Conservation (phyloP, 2,888 invertebrate genomes). For the Cordilura impudica region DNA sequence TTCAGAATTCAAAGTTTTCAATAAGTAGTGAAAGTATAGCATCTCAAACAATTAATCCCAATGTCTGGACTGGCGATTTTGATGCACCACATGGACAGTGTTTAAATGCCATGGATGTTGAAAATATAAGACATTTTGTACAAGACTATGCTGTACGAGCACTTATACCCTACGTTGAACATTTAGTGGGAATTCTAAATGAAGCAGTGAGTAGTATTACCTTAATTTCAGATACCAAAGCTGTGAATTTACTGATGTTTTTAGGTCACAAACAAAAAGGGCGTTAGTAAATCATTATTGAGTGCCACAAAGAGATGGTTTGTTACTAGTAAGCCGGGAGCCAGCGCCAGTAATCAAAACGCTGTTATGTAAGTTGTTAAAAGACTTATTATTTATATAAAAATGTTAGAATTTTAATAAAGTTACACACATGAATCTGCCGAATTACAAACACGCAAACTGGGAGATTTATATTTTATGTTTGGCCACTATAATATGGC, state of each 20-base stretch:
- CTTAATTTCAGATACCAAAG: no score
- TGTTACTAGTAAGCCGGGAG: constrained; percentile 91
- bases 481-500: constrained; percentile 95
- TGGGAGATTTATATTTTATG: constrained; percentile 97
- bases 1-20: constrained; percentile 77
- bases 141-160: constrained; percentile 92
- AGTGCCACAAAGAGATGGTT: constrained; percentile 98
- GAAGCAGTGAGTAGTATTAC: constrained; percentile 83
- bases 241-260: no score
- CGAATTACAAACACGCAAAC: constrained; percentile 93
- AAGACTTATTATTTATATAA: background rate
- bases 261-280: constrained; percentile 90
- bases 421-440: constrained; percentile 90
- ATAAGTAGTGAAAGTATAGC: constrained; percentile 82
- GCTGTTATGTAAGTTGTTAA: constrained; percentile 87
- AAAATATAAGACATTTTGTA: constrained; percentile 89
- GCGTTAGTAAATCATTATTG: constrained; percentile 93
- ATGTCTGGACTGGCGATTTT: constrained; percentile 80
- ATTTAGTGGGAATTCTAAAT: constrained; percentile 87
- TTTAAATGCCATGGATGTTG: constrained; percentile 89
- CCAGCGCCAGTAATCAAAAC: constrained; percentile 83
- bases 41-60: constrained; percentile 78
- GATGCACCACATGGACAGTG: constrained; percentile 84
- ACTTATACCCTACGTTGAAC: constrained; percentile 94
- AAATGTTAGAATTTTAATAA: background rate